Evolutionary conservation across 2,797 vertebrate genomes (phyloP).

Genomic region (Ispidina picta): DNA sequence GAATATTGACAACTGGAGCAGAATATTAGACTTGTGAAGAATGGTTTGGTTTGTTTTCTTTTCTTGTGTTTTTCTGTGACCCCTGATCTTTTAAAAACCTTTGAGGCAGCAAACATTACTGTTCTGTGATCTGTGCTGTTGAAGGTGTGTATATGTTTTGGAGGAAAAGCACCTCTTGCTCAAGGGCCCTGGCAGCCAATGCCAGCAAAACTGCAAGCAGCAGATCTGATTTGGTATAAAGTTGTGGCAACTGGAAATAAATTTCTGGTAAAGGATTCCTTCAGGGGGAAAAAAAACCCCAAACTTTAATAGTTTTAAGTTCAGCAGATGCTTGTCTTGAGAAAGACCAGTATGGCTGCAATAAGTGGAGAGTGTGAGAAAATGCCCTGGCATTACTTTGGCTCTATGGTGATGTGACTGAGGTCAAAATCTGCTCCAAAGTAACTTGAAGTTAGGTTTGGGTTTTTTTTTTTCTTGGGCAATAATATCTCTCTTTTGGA

Average conservation of each 20-base stretch:
- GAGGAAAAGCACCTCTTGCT: neutral
- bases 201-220: neutral
- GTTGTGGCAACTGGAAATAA: neutral
- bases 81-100: neutral
- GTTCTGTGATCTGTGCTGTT: neutral
- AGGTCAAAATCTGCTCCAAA: neutral
- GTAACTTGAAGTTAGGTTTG: neutral
- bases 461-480: neutral
- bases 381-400: neutral
- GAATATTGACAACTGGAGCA: neutral
- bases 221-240: neutral
- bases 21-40: neutral
- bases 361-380: neutral
- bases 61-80: neutral
- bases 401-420: neutral
- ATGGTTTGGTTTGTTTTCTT: neutral
- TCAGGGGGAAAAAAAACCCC: neutral
- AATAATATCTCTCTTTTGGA: neutral
- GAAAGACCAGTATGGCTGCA: neutral
- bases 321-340: neutral
- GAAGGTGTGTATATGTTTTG: neutral
- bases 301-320: neutral
- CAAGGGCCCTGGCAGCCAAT: neutral
- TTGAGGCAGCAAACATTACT: neutral
- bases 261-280: neutral